These are phyloP conservation scores for Alcis repandata DNA, from an alignment of 2,888 invertebrate genomes.

Conservation along the genomic window DNA sequence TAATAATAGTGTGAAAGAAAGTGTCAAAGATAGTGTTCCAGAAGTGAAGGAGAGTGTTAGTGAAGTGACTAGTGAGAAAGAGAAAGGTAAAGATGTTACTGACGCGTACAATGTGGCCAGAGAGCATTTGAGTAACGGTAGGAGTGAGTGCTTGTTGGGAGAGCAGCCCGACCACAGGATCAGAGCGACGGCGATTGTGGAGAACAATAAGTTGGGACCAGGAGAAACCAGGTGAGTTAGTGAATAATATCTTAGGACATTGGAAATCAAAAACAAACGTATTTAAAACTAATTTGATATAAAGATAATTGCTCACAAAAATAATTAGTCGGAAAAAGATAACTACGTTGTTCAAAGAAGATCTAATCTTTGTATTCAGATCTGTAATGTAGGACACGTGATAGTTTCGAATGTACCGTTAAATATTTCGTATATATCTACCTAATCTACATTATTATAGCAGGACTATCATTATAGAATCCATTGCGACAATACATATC, in stretches of 20 bases:
- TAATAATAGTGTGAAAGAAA: conserved; percentile 55
- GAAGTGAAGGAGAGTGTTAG: conserved; percentile 51
- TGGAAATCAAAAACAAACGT: neutral
- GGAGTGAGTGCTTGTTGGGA: conserved; percentile 91
- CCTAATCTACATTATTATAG: too few species aligned
- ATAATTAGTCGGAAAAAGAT: too few species aligned
- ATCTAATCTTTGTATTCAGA: too few species aligned
- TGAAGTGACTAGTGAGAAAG: conserved; percentile 78
- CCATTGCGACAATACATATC: too few species aligned
- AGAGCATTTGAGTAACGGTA: conserved; percentile 88
- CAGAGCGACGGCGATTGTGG: conserved; percentile 87
- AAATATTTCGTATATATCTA: too few species aligned
- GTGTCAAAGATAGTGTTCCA: conserved; percentile 47
- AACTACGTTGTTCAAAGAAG: too few species aligned
- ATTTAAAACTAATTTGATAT: neutral
- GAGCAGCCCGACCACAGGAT: conserved; percentile 87
- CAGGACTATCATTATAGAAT: too few species aligned
- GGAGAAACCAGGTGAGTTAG: conserved; percentile 86
- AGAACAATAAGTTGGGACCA: conserved; percentile 86
- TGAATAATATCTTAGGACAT: neutral
- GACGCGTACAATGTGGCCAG: conserved; percentile 78
- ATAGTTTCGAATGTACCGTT: too few species aligned
- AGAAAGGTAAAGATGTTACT: conserved; percentile 83
- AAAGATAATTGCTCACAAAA: neutral
- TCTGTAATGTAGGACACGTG: too few species aligned